Base-by-base conservation (phyloP, 1,140 invertebrate species). In the Sitophilus oryzae region DNA sequence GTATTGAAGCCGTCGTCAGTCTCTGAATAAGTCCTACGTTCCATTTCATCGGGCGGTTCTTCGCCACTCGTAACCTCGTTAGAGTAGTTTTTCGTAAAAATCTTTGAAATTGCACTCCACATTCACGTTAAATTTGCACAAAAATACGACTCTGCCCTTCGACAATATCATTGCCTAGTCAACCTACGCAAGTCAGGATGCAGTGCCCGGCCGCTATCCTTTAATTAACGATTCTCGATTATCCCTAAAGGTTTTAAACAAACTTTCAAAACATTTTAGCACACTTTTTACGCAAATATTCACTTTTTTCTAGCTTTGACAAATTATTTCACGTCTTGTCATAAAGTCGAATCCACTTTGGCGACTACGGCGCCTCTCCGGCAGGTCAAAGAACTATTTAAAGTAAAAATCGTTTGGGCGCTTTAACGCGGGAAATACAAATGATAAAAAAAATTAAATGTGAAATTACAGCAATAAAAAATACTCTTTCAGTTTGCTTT, bases 91-190 rank as follows among this genome's bases (percentile, higher is more conserved):
- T 56, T 64, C 22, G 55, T 48, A 48, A 66, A 64, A 50, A 66
- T 62, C 48, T 59, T 66, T 42, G 63, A 59, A 52, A 66, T 59
- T 55, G 60, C 62, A 62, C 62, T 62, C 64, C 64, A 66, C 64
- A 66, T 66, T 64, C 60, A 66, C 56, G 49, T 37, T 34, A 30
- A 37, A 22, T 58, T 45, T 43, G 49, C 56, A 56, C 35, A 50
- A 48, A 60, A 57, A 57, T 56, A 52, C 34, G 18, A 53, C 18
- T 42, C 44, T 54, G 52, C 58, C 59, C 63, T 58, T 51, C 23
- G 41, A 57, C 48, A 64, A 59, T 65, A 55, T 61, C 64, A 66
- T 66, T 54, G 64, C 62, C 60, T 56, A 56, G 55, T 52, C 55
- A 52, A 47, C 64, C 64, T 62, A 62, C 60, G 60, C 61, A 59